Base-by-base conservation (phyloP, 2,888 invertebrate species). In the Drosophila aldrichi region DNA sequence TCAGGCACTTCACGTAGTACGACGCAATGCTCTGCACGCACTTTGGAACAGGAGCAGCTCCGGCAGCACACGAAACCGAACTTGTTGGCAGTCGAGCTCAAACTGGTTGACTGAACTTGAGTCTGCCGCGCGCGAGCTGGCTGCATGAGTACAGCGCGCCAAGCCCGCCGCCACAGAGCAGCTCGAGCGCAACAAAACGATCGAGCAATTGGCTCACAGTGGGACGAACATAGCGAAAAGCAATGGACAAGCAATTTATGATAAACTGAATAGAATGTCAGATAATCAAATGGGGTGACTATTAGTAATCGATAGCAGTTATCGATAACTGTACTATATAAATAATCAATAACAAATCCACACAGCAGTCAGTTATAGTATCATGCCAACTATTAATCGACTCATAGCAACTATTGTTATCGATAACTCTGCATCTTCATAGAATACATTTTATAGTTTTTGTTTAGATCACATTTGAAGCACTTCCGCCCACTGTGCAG, bases 51-150 rank as follows among this genome's bases (percentile, higher is more conserved):
- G 56, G 63, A 66, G 25, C 48, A 54, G 58, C 18, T 57, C 9
- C 22, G 32, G 36, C 16, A 38, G 14, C 32, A 29, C 18, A 52
- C 36, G 9, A 22, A 57, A 81, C 81, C 88, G 82, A 81, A 77
- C 88, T 70, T 81, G 84, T 71, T 84, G 82, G 74, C 88, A 61
- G 72, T 49, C 74, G 70, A 77, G 78, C 54, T 52, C 70, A 73
- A 86, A 89, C 88, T 86, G 88, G 86, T 86, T 84, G 78, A 84
- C 60, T 86, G 84, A 81, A 89, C 86, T 78, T 87, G 87, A 63
- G 59, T 43, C 55, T 34, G 67, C 56, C 40, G n/a, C 63, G 57
- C 52, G 25, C 46, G 16, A 55, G 77, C 58, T 20, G 57, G 66
- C 58, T 20, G 57, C 48, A 38, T 25, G 43, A 61, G 48, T 34